phyloP scores from a whole-genome alignment of 2,113 vertebrate genomes.

The Ramphastos sulfuratus region DNA sequence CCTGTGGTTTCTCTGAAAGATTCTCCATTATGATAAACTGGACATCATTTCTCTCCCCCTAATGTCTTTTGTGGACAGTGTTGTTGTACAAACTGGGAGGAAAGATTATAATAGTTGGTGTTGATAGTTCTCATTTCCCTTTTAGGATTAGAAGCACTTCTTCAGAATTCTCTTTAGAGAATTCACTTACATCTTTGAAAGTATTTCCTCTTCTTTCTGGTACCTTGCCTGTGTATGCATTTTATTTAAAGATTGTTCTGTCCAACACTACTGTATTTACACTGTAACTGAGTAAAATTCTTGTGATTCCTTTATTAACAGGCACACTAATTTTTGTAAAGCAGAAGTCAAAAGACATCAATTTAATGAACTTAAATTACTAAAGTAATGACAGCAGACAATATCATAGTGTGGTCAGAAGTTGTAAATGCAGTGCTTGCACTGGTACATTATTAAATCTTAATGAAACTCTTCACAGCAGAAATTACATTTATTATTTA shows the following conservation, averaged over 20 bases:
- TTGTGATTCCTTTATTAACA: conserved; percentile 56
- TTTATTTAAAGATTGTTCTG: conserved; percentile 50
- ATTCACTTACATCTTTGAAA: neutral
- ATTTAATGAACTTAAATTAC: conserved; percentile 73
- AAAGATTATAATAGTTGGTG: neutral
- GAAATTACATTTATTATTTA: conserved; percentile 57
- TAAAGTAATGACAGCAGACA: conserved; percentile 42
- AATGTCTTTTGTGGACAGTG: neutral
- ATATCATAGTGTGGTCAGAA: neutral
- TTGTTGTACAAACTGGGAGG: neutral
- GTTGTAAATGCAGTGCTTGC: conserved; percentile 52
- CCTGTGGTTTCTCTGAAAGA: neutral
- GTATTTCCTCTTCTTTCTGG: neutral
- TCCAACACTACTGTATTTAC: conserved; percentile 60
- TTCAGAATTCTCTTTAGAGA: neutral
- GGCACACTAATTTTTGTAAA: conserved; percentile 34
- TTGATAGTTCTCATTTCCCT: neutral
- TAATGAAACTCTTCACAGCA: conserved; percentile 59
- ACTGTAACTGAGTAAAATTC: conserved; percentile 49
- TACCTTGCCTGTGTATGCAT: neutral
- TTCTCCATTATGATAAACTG: neutral
- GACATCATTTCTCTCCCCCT: neutral
- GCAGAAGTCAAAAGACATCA: conserved; percentile 61
- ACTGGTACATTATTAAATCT: conserved; percentile 64
- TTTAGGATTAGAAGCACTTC: neutral